Evolutionary conservation across 2,113 vertebrate genomes (phyloP), one percentile per base, ranked within the genome.

Genomic region (Poeciliopsis occidentalis): DNA sequence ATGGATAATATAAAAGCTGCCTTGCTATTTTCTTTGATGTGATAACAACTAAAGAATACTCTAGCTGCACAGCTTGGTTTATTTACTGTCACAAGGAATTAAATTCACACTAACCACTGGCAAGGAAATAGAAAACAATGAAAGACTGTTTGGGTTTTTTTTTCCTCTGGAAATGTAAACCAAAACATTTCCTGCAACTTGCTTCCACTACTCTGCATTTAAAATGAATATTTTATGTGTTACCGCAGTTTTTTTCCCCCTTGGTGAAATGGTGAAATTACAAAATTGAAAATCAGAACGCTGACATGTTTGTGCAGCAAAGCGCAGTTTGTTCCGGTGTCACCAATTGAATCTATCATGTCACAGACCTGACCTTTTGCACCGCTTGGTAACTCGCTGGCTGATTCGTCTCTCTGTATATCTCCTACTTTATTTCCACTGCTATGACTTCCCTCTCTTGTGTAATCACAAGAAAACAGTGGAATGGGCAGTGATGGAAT

Each of bases 401-500:
- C 69, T 39, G 70, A 79, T 75, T 66, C 64, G 37, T 60, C 64
- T 82, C 60, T 65, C 47, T 63, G 69, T 69, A 67, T 51, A 63
- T 82, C 57, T 69, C 34, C 76, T 37, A 54, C 60, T 75, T 70
- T 62, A 64, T 60, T 29, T n/a, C 19, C 22, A 19, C 60, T 34
- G 26, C 15, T 26, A 68, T 22, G 57, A 60, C 67, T 73, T 75
- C 54, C 1, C 64, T 79, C 80, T 78, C 80, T 64, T 64, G 79
- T 79, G 73, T 83, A 90, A 88, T 89, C 78, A 29, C 72, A 87
- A 44, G 64, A 79, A 90, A 90, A 87, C 71, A 82, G 78, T 79
- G 64, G 69, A 73, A 78, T 12, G 13, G 69, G 73, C 65, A 77
- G 60, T 78, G 54, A 75, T 71, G 61, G 71, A 84, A 37, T 62